These are phyloP conservation scores for Chaetodon trifascialis DNA, from an alignment of 2,113 vertebrate genomes.

Conservation along the genomic window DNA sequence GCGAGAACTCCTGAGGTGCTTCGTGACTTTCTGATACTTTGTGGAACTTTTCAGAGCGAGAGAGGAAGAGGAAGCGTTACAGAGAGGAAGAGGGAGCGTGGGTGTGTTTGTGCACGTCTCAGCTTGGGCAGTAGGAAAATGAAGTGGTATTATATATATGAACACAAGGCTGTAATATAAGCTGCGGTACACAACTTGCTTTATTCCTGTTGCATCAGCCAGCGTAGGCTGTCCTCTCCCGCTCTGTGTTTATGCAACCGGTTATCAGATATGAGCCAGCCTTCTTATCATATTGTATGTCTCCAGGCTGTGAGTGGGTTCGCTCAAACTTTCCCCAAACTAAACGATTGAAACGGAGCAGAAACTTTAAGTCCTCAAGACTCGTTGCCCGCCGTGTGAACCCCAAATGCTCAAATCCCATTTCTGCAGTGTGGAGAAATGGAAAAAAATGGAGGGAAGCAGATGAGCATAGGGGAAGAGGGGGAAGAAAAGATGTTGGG, in stretches of 20 bases:
- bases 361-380: slow-evolving; percentile 75
- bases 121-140: slow-evolving; percentile 30
- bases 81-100: slow-evolving; percentile 25
- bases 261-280: slow-evolving; percentile 71
- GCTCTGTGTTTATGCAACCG: slow-evolving; percentile 65
- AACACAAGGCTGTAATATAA: slow-evolving; percentile 41
- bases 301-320: slow-evolving; percentile 70
- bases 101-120: slow-evolving; percentile 38
- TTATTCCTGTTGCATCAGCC: slow-evolving; percentile 66
- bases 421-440: slow-evolving; percentile 69
- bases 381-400: slow-evolving; percentile 79
- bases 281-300: slow-evolving; percentile 67
- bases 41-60: slow-evolving; percentile 19
- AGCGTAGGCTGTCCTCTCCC: slow-evolving; percentile 56
- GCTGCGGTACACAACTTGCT: slow-evolving; percentile 17
- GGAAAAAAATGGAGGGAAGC: slow-evolving; percentile 19
- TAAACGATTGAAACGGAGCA: slow-evolving; percentile 62
- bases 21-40: slow-evolving; percentile 15
- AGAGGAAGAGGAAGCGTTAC: neutral
- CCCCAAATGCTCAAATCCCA: slow-evolving; percentile 75
- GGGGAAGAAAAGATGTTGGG: slow-evolving; percentile 38
- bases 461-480: slow-evolving; percentile 34
- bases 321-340: slow-evolving; percentile 67
- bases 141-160: slow-evolving; percentile 35
- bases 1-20: slow-evolving; percentile 15